Evolutionary conservation across 2,888 invertebrate species (phyloP).

Genomic region (Scotopteryx bipunctaria): DNA sequence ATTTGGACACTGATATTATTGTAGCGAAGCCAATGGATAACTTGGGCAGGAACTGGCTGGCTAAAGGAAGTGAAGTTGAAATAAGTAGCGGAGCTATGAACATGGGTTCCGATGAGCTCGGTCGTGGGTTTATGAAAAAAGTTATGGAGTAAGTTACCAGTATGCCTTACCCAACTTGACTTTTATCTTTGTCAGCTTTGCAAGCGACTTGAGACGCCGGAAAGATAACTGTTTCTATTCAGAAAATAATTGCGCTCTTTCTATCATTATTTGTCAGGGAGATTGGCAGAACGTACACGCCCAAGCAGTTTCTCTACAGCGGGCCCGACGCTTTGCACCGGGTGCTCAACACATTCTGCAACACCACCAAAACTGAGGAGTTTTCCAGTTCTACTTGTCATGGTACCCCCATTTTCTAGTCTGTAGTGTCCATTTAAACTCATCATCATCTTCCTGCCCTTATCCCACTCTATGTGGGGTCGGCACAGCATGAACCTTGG

Average conservation of each 20-base stretch:
- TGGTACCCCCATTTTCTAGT: too few relatives aligned
- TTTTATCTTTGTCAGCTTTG: too few relatives aligned
- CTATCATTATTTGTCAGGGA: not conserved
- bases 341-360: conserved; percentile 80
- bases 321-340: conserved; percentile 87
- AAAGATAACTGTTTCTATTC: too few relatives aligned
- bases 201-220: too few relatives aligned
- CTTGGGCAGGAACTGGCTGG: conserved; percentile 84
- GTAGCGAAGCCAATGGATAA: conserved; percentile 83
- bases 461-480: too few relatives aligned
- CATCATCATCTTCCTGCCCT: too few relatives aligned
- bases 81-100: not conserved
- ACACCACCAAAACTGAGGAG: conserved; percentile 4
- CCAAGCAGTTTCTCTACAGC: conserved; percentile 83
- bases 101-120: not conserved
- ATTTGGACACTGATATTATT: conserved; percentile 89
- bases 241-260: too few relatives aligned
- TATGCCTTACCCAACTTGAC: too few relatives aligned
- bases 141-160: not conserved
- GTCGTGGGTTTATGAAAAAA: not conserved
- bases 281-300: conserved; percentile 37
- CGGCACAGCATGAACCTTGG: too few relatives aligned
- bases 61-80: conserved; percentile 85
- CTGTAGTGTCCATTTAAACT: too few relatives aligned
- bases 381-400: conserved; percentile 34